A percentile compares a stretch with the other conserved stretches of the same genome.
Conservation (phyloP, 2,113 vertebrate genomes). For the Leptobrachium leishanense region DNA sequence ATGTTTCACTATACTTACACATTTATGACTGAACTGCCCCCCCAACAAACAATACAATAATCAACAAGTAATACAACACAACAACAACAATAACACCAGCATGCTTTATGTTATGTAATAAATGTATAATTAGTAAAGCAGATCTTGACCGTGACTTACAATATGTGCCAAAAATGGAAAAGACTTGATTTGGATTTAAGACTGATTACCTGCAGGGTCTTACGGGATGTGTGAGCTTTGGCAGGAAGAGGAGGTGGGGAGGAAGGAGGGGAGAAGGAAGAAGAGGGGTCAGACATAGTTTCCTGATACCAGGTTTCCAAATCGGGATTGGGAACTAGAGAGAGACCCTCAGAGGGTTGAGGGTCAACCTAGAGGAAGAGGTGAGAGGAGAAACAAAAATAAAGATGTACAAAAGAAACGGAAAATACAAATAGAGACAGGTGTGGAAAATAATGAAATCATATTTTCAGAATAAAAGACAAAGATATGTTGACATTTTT, state of each 20-base stretch:
- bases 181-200: not conserved
- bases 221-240: slow-evolving; percentile 81
- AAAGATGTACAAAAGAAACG: slow-evolving; percentile 8
- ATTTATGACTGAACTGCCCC: too few species aligned
- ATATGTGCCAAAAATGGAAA: too few species aligned
- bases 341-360: slow-evolving; percentile 52
- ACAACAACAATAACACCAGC: too few species aligned
- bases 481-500: not conserved
- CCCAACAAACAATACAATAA: too few species aligned
- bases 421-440: not conserved
- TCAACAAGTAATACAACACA: too few species aligned
- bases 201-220: slow-evolving; percentile 80
- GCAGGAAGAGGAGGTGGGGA: slow-evolving; percentile 88
- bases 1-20: too few species aligned
- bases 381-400: slow-evolving; percentile 32
- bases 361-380: slow-evolving; percentile 67
- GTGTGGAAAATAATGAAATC: not conserved
- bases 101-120: too few species aligned
- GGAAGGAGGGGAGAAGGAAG: slow-evolving; percentile 64
- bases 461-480: slow-evolving; percentile 23
- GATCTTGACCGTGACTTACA: too few species aligned
- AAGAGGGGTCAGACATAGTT: slow-evolving; percentile 71
- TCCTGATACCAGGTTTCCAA: slow-evolving; percentile 79
- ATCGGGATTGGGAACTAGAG: slow-evolving; percentile 69
- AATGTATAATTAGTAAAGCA: too few species aligned